Conservation (phyloP, 2,888 invertebrate species). For the Pyrrhosoma nymphula region DNA sequence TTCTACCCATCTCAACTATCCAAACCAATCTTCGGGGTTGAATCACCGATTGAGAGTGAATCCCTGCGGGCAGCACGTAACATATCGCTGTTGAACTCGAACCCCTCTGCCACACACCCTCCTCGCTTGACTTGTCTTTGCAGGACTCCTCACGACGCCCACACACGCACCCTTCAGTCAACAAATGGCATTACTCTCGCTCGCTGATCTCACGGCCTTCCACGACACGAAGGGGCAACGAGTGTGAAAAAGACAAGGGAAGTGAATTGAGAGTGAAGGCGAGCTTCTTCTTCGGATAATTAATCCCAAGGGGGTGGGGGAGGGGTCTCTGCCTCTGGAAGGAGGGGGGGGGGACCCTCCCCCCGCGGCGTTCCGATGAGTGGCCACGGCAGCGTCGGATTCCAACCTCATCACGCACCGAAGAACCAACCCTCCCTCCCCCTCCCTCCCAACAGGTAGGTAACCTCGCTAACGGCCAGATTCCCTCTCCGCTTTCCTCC, state of each 20-base stretch:
- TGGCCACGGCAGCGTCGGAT: conserved; percentile 35
- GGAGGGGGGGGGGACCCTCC: neutral
- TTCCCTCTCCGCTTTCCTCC: neutral
- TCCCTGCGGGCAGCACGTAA: too few relatives aligned
- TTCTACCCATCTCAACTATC: too few relatives aligned
- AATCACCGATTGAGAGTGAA: too few relatives aligned
- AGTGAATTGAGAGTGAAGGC: neutral
- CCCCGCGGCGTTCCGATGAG: conserved; percentile 42
- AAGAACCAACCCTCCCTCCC: neutral
- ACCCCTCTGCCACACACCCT: too few relatives aligned
- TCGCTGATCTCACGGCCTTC: conserved; percentile 41
- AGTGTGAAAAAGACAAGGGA: neutral
- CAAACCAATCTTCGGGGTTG: too few relatives aligned
- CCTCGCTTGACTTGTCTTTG: too few relatives aligned
- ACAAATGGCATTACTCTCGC: neutral
- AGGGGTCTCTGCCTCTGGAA: neutral
- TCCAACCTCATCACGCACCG: conserved; percentile 38
- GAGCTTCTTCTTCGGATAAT: neutral
- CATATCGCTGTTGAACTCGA: too few relatives aligned
- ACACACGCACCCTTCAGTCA: conserved; percentile 7
- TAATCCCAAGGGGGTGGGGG: conserved; percentile 5
- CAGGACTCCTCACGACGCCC: too few relatives aligned
- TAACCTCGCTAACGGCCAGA: neutral
- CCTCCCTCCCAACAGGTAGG: neutral
- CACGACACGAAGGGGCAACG: neutral